Base-by-base conservation (phyloP, 2,888 invertebrate genomes). In the Acanthosepion pharaonis region DNA sequence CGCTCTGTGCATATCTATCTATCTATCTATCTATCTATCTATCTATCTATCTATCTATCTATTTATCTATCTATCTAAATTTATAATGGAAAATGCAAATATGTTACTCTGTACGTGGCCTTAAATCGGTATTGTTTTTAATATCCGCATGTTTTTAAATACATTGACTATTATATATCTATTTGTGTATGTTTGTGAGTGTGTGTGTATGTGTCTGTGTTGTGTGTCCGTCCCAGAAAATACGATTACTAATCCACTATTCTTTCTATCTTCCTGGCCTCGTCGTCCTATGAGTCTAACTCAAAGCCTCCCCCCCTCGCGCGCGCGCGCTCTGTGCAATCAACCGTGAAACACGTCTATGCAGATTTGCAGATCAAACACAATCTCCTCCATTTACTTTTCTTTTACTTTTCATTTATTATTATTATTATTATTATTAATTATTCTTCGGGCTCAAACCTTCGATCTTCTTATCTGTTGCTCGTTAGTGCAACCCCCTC, bases 391-490 rank as follows among this genome's bases (percentile, higher is more conserved):
- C n/a, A 18, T 78, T 78, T n/a, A n/a, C 18, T n/a, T 78, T 78
- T 28, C 9, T 28, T n/a, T 28, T n/a, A 25, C 25, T 64, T 28
- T 64, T 64, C 25, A 11, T 11, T 23, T 78, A 42, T 42, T 42
- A 42, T 42, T 42, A 42, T 42, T 42, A 42, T 42, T 42, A 42
- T 42, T 42, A 42, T 42, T 42, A 42, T 42, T 42, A 42, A 42
- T 42, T 42, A 42, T 42, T 42, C 3, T n/a, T 78, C n/a, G n/a
- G 18, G 78, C 78, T 78, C 33, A 33, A 78, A 33, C 78, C 78
- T 78, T 78, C 78, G 78, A 78, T 78, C 78, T 78, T 78, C n/a
- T 78, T 78, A 78, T 78, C 78, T 78, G 78, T 78, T 78, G 78
- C 78, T 78, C 78, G n/a, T 9, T 15, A 78, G 15, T n/a, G n/a